Evolutionary conservation across 1,140 invertebrate genomes (phyloP).

Genomic region (Hylaeus anthracinus): DNA sequence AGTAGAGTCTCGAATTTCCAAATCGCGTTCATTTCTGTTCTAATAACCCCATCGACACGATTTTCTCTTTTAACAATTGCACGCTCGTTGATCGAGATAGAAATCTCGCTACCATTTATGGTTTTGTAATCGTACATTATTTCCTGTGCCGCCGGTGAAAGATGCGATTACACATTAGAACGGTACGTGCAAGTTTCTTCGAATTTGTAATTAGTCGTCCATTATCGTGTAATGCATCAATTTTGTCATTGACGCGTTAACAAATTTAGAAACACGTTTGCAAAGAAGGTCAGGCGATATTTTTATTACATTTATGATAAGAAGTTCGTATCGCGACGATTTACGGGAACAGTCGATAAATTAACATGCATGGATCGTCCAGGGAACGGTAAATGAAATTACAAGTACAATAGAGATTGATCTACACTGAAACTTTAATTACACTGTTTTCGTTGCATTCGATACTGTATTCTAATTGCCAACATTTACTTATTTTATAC

Average conservation of each 20-base stretch:
- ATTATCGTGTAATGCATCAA: too few species aligned
- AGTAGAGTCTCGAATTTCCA: background rate
- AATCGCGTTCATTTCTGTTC: constrained; percentile 27
- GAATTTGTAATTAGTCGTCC: too few species aligned
- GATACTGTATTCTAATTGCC: background rate
- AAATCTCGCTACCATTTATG: background rate
- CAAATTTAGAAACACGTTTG: too few species aligned
- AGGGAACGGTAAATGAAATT: too few species aligned
- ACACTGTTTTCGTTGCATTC: background rate
- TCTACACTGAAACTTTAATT: too few species aligned
- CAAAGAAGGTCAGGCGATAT: too few species aligned
- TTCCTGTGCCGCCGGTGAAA: background rate
- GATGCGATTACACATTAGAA: background rate
- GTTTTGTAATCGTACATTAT: constrained; percentile 6
- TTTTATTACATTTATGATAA: background rate
- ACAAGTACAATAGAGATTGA: too few species aligned
- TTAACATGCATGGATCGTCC: too few species aligned
- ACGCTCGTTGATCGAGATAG: constrained; percentile 18
- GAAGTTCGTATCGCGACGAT: too few species aligned
- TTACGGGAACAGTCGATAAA: too few species aligned
- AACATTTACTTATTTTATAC: background rate
- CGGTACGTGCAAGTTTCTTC: too few species aligned
- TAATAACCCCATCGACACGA: constrained; percentile 28
- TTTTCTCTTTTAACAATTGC: constrained; percentile 35
- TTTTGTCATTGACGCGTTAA: too few species aligned